Evolutionary conservation across 2,888 invertebrate genomes (phyloP).

Genomic region (Strigamia crassipes): DNA sequence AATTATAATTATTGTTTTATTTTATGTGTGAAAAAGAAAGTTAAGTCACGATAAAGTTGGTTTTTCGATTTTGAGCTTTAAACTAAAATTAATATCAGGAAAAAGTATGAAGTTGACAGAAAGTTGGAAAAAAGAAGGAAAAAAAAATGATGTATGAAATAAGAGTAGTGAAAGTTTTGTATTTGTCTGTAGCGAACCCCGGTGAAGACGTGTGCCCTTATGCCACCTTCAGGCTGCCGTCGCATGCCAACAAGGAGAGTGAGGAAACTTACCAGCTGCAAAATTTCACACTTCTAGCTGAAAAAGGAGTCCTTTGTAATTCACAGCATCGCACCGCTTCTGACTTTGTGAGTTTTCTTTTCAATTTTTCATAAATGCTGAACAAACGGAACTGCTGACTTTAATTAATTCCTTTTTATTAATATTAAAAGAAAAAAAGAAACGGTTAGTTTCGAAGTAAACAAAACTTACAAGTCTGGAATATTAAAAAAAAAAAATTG

Average conservation of each 20-base stretch:
- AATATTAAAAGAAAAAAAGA: not conserved
- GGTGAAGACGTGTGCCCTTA: slow-evolving; percentile 44
- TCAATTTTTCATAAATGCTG: slow-evolving; percentile 10
- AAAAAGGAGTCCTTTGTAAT: slow-evolving; percentile 30
- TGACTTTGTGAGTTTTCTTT: slow-evolving; percentile 44
- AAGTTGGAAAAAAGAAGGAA: not conserved
- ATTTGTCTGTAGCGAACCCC: slow-evolving; percentile 22
- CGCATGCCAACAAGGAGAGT: not conserved
- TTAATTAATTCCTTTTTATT: slow-evolving; percentile 4
- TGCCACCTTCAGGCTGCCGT: slow-evolving; percentile 39
- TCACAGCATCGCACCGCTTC: slow-evolving; percentile 31
- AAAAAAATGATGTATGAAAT: not conserved
- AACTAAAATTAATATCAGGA: not conserved
- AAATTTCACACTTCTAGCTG: slow-evolving; percentile 29
- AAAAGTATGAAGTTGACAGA: not conserved
- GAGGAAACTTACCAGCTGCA: slow-evolving; percentile 42
- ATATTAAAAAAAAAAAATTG: not conserved
- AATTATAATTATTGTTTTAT: not conserved
- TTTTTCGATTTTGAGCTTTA: not conserved
- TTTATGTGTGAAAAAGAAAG: too few species aligned
- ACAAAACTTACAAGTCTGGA: not conserved
- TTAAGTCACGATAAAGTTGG: too few species aligned
- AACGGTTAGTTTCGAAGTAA: not conserved
- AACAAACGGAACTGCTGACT: not conserved
- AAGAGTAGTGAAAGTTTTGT: not conserved